Base-by-base conservation (phyloP, 2,888 invertebrate genomes). In the Ellobium chinense region DNA sequence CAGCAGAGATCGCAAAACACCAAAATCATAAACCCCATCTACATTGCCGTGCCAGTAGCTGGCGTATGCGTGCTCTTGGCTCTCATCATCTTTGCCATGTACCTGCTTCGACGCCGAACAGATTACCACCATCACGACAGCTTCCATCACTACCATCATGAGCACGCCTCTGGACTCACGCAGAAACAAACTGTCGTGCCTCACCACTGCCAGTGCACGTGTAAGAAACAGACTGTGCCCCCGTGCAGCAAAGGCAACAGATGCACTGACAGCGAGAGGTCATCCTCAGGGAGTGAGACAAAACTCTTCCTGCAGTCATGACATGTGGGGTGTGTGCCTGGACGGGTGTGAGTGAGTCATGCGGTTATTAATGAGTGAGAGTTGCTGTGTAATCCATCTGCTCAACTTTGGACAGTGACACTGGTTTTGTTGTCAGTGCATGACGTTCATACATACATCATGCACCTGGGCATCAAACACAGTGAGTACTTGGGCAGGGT, bases 31-130 rank as follows among this genome's bases (percentile, higher is more conserved):
- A 92, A 92, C 86, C 92, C 93, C 2, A 90, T 92, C 34, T 92
- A 92, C 84, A 91, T 93, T 54, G 92, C 91, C 0, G 92, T 93
- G 7, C 91, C 92, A 1, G 89, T 92, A 18, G 91, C 91, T 0
- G 92, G 92, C 1, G 89, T 92, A 2, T 91, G 91, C 82, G 90
- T 92, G 29, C 86, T 93, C 29, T 81, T 92, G 37, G 90, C 91
- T 27, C 89, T 92, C 12, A 90, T 92, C 54, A 89, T 92, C 79
- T 91, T 92, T 80, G 92, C 92, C 69, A 90, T 92, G 85, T 91
- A 91, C 73, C 87, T 93, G 9, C 85, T 93, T 54, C 85, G 91
- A 27, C 84, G 91, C 31, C 88, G 91, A 39, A 89, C 87, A 56
- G 88, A 88, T 74, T 87, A 88, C 66, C 88, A 88, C 73, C 88